Percentiles rank a stretch among this genome's conserved stretches.
These are phyloP conservation scores for Lipophrys pholis DNA, from an alignment of 2,113 vertebrate species.

Conservation along the genomic window DNA sequence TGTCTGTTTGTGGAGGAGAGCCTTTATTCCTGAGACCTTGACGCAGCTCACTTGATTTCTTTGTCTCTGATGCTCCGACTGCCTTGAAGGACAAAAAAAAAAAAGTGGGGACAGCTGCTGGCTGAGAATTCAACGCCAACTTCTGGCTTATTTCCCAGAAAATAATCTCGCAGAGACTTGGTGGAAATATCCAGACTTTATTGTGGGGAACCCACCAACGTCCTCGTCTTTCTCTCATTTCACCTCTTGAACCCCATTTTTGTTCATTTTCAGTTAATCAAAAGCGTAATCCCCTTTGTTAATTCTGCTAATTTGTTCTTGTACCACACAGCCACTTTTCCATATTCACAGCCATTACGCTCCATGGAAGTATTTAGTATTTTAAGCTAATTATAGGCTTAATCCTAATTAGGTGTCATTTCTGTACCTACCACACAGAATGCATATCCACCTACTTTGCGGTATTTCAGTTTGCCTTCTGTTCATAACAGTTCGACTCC, in stretches of 20 bases:
- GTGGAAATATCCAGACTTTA: conserved; percentile 37
- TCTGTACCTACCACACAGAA: conserved; percentile 29
- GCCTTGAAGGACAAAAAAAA: conserved; percentile 48
- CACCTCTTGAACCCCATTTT: conserved; percentile 55
- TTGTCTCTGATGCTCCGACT: neutral
- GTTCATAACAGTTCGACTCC: neutral
- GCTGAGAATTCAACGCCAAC: conserved; percentile 23
- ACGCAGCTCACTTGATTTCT: conserved; percentile 5
- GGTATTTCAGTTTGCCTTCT: conserved; percentile 5
- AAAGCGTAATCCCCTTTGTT: conserved; percentile 55
- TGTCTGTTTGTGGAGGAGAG: neutral
- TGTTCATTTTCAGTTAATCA: conserved; percentile 57
- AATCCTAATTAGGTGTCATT: conserved; percentile 58
- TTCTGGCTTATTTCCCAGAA: conserved; percentile 60
- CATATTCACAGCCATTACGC: conserved; percentile 36
- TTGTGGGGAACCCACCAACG: neutral
- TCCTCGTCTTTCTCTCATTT: neutral
- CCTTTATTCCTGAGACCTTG: neutral
- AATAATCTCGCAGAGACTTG: conserved; percentile 54
- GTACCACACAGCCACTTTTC: conserved; percentile 44
- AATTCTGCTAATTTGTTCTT: conserved; percentile 57
- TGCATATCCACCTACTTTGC: neutral
- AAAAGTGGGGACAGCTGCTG: neutral
- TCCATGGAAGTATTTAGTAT: conserved; percentile 27
- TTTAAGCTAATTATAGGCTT: conserved; percentile 57